phyloP scores from a whole-genome alignment of 2,113 vertebrate genomes.

The Isichthys henryi region DNA sequence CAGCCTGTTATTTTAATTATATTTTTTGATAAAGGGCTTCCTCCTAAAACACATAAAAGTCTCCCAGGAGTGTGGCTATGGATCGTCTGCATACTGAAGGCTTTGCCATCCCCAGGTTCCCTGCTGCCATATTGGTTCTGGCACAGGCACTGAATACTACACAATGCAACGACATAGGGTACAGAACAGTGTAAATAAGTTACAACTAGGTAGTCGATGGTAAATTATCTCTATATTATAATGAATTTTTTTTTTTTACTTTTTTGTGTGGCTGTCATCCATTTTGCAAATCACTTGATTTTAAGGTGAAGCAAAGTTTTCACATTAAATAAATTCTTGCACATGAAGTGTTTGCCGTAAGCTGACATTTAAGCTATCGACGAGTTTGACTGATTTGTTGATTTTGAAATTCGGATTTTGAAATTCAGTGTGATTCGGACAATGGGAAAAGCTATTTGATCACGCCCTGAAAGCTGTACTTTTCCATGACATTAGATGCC shows the following conservation, averaged over 20 bases:
- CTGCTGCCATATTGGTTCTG: too few relatives aligned
- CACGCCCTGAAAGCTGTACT: not conserved
- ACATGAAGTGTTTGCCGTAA: not conserved
- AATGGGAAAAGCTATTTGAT: not conserved
- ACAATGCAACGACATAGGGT: not conserved
- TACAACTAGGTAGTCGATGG: not conserved
- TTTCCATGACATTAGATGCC: constrained; percentile 4
- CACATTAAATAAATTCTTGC: not conserved
- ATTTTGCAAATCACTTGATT: not conserved
- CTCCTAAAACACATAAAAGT: not conserved
- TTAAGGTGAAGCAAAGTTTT: not conserved
- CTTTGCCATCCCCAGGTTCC: not conserved
- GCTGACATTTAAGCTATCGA: not conserved
- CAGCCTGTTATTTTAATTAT: not conserved
- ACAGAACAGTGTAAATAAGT: not conserved
- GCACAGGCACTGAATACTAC: too few relatives aligned
- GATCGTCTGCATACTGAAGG: not conserved
- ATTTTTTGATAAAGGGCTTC: not conserved
- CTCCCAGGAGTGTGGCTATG: not conserved
- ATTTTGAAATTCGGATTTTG: not conserved
- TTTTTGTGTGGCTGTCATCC: not conserved
- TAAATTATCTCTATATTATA: not conserved
- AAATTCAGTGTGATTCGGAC: not conserved
- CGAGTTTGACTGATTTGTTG: not conserved
- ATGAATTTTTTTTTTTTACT: not conserved